Base-by-base conservation (phyloP, 2,888 invertebrate species). In the Uloborus plumipes region DNA sequence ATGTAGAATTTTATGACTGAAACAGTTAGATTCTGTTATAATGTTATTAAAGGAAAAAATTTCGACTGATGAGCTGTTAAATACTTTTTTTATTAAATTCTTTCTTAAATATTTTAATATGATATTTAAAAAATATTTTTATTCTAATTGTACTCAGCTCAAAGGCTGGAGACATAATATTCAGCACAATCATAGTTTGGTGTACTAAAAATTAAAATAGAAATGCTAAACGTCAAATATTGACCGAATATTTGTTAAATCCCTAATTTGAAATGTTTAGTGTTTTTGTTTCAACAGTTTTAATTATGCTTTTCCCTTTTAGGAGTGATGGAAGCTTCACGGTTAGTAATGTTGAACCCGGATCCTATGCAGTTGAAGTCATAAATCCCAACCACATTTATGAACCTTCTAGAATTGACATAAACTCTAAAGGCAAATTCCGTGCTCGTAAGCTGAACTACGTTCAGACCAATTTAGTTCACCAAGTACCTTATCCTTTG, bases 391-490 rank as follows among this genome's bases (percentile, higher is more conserved):
- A 97, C 88, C 96, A 93, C 88, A 92, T 94, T 85, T 99, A 97
- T 89, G 99, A 99, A 89, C 95, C 97, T 22, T 93, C 95, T 9
- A 91, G 99, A 84, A 97, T 99, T 1, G 99, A 99, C 90, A 98
- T 99, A 84, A 99, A 96, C 89, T 94, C 95, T 0, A 98, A 97
- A 89, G 99, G 99, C 55, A 99, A 98, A 90, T 95, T 95, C 87
- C 92, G 99, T 86, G 98, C 98, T 0, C 91, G 99, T 64, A 95
- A 95, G 90, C 94, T 99, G 0, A 98, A 98, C 89, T 93, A 94
- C 87, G 93, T 99, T 62, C 98, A 98, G 89, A 96, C 96, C 0
- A 94, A 95, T 0, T 93, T 94, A 88, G 94, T 98, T 4, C 92
- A 94, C 82, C 96, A 96, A 90, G 93, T 98, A 75, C 94, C 95